These are phyloP conservation scores for Psittacula echo DNA, from an alignment of 2,797 vertebrate species.

Conservation along the genomic window DNA sequence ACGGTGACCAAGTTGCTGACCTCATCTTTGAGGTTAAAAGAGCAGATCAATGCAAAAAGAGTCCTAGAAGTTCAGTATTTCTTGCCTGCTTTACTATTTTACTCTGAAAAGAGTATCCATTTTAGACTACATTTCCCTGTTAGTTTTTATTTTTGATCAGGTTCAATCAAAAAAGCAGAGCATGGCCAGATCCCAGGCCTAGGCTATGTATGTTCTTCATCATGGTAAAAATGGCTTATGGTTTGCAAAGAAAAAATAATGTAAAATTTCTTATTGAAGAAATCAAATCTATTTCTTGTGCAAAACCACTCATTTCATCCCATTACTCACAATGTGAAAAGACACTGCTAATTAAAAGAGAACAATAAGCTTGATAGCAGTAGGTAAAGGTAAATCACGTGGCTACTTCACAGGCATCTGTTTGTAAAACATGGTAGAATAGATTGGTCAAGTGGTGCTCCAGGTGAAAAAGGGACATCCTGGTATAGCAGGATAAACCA, in stretches of 20 bases:
- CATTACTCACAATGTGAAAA: neutral
- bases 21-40: neutral
- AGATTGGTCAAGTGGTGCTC: neutral
- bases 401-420: neutral
- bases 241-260: neutral
- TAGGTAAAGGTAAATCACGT: accelerated
- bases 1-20: neutral
- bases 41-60: neutral
- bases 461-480: neutral
- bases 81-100: neutral
- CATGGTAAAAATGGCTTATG: neutral
- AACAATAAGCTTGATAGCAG: neutral
- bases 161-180: neutral
- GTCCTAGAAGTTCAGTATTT: neutral
- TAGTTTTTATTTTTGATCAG: neutral
- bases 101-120: neutral
- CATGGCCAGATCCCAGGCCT: neutral
- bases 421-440: neutral
- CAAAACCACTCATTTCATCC: neutral
- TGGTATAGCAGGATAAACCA: neutral
- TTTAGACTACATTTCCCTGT: neutral
- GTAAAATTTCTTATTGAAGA: neutral
- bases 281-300: neutral
- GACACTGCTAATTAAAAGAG: neutral
- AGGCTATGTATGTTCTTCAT: neutral